Evolutionary conservation across 1,140 invertebrate species (phyloP).

Genomic region (Anastatus disparis): DNA sequence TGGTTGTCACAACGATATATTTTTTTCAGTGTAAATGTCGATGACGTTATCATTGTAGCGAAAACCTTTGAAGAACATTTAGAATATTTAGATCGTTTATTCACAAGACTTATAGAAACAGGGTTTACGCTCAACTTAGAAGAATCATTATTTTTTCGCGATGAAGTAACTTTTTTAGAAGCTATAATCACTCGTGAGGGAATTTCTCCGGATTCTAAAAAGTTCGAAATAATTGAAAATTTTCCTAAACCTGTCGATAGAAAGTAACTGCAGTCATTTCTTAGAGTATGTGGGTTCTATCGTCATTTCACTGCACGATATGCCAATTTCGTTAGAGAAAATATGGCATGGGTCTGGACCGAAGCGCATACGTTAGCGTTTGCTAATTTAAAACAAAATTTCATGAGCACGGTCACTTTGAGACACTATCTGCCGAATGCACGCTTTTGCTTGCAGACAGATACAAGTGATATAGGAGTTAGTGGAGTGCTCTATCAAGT

Average conservation of each 20-base stretch:
- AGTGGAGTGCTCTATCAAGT: constrained; percentile 20
- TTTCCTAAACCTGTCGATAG: background rate
- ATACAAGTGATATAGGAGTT: background rate
- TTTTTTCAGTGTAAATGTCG: too few relatives aligned
- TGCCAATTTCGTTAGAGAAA: background rate
- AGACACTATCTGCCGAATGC: background rate
- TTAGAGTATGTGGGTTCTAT: constrained; percentile 22
- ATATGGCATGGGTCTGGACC: background rate
- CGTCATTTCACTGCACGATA: background rate
- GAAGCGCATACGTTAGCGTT: background rate
- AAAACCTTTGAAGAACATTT: background rate
- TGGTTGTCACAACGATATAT: too few relatives aligned
- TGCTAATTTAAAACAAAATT: background rate
- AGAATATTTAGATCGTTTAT: background rate
- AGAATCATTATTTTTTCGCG: constrained; percentile 10
- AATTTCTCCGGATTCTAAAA: background rate
- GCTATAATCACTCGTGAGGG: background rate
- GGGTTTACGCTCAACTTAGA: constrained; percentile 16
- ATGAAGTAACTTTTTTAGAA: background rate
- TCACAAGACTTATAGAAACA: too few relatives aligned
- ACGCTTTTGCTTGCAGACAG: background rate
- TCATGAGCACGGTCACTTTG: background rate
- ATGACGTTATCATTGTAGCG: background rate
- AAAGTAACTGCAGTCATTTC: background rate
- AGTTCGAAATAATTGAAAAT: background rate